Base-by-base conservation (phyloP, 1,140 invertebrate species). In the Ostrea denselamellosa region DNA sequence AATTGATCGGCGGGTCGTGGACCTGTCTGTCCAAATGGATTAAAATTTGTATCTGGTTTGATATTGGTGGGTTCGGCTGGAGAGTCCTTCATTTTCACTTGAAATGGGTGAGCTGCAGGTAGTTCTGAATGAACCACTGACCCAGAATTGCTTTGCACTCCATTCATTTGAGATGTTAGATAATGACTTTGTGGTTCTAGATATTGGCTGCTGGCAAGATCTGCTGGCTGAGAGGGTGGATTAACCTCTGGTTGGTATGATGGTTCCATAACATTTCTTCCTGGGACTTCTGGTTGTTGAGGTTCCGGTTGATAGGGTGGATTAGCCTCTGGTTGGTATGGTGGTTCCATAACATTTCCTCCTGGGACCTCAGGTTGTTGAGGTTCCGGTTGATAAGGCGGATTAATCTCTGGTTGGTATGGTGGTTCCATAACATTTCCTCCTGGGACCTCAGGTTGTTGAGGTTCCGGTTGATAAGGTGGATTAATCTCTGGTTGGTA, bases 61-160 rank as follows among this genome's bases (percentile, higher is more conserved):
- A 14, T 62, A 14, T 62, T 17, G 3, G 25, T 12, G 25, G 28
- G 9, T 34, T 77, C 28, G 22, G 8, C 12, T 14, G 68, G 25
- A 2, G 68, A 28, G 9, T 34, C 68, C 25, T 77, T 8, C 7
- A 77, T 10, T 14, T 77, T 77, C 12, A 77, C 68, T 34, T 77
- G 25, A 8, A 77, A 77, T 28, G 68, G 25, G 25, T 22, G 2
- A 28, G 68, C 68, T 44, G 34, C 34, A 34, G 68, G 68, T 77
- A 25, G 68, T 77, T 77, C 68, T 28, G 68, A 77, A 77, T 77
- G 68, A 77, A 77, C 9, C 2, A 77, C 68, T 77, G 22, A 34
- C 25, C 9, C 14, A 19, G 68, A 34, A 77, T 25, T 17, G 12
- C 25, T 77, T 19, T 62, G 58, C 14, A 5, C 34, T 44, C 34